phyloP scores from a whole-genome alignment of 2,888 invertebrate genomes.

The Cenopis cana region DNA sequence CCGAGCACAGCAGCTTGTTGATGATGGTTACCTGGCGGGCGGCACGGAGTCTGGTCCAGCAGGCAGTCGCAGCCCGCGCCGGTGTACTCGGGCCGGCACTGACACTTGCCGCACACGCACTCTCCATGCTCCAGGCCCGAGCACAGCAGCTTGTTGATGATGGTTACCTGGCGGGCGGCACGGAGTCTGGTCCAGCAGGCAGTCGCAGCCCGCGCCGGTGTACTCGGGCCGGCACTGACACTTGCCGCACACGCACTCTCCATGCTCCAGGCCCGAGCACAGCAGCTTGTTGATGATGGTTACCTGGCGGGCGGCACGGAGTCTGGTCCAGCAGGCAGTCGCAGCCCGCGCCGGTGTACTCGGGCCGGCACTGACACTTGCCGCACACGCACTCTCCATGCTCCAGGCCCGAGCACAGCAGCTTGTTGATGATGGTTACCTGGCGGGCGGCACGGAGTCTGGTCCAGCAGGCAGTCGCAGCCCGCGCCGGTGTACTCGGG shows the following conservation, averaged over 20 bases:
- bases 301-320: conserved; percentile 89
- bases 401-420: conserved; percentile 90
- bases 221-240: conserved; percentile 92
- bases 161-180: conserved; percentile 88
- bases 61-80: conserved; percentile 86
- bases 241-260: conserved; percentile 94
- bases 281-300: conserved; percentile 74
- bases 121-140: conserved; percentile 92
- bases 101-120: conserved; percentile 93
- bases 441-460: conserved; percentile 91
- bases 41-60: conserved; percentile 90
- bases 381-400: conserved; percentile 96
- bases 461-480: conserved; percentile 91
- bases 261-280: conserved; percentile 94
- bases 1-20: conserved; percentile 92
- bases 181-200: conserved; percentile 89
- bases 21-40: conserved; percentile 83
- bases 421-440: conserved; percentile 59
- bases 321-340: conserved; percentile 91
- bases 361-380: too few relatives aligned
- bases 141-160: neutral
- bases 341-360: too few relatives aligned
- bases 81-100: conserved; percentile 49
- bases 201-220: too few relatives aligned
- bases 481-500: too few relatives aligned